These are phyloP conservation scores for Zosterops lateralis DNA, from an alignment of 2,113 vertebrate genomes.

Conservation along the genomic window DNA sequence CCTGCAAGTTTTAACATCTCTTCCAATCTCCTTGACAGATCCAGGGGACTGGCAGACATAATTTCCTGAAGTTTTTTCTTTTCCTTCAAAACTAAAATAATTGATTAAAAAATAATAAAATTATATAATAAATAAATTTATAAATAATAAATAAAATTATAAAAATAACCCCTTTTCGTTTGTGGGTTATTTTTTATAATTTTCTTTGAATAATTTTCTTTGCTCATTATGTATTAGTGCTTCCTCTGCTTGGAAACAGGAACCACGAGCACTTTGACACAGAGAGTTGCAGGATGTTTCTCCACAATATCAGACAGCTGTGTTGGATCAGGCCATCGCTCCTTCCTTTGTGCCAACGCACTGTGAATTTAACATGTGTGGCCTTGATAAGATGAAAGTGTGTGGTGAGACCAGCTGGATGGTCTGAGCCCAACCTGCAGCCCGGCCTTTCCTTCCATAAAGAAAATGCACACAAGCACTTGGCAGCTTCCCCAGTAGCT, in stretches of 20 bases:
- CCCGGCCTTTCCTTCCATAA: rapidly evolving
- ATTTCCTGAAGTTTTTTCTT: neutral
- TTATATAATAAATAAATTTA: too few relatives aligned
- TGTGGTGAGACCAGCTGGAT: neutral
- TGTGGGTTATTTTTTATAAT: neutral
- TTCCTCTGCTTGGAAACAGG: constrained; percentile 58
- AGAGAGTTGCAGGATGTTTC: constrained; percentile 50
- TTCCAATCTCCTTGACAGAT: neutral
- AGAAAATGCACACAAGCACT: neutral
- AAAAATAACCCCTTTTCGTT: neutral
- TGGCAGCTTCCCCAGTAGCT: neutral
- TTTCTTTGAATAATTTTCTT: neutral
- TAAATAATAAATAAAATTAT: neutral
- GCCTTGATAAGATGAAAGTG: neutral
- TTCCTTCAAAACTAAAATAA: neutral
- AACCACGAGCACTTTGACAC: constrained; percentile 32
- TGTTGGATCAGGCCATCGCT: neutral
- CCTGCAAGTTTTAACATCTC: neutral
- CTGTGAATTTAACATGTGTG: neutral
- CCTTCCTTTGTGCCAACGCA: neutral
- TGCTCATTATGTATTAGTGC: neutral
- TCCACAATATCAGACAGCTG: neutral
- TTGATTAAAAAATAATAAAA: neutral
- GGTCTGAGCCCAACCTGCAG: neutral
- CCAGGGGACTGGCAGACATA: neutral